Conservation (phyloP, 2,888 invertebrate species). For the Diarsia mendica region DNA sequence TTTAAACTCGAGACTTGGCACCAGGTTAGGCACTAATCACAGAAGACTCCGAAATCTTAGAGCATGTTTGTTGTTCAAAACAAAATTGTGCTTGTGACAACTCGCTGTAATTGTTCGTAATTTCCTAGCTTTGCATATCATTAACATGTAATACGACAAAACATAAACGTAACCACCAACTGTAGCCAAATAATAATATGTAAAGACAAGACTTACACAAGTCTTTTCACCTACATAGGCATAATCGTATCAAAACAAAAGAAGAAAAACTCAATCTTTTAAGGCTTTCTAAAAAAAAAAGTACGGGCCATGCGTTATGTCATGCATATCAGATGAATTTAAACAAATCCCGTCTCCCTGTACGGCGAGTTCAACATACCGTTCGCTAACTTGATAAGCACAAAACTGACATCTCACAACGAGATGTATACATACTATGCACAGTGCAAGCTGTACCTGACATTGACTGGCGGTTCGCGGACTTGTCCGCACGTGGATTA, state of each 20-base stretch:
- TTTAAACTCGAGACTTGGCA: no score
- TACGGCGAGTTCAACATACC: not conserved
- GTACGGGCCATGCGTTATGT: not conserved
- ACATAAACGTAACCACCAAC: not conserved
- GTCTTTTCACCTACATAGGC: not conserved
- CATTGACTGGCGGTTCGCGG: constrained; percentile 13
- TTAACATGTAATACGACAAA: not conserved
- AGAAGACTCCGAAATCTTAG: no score
- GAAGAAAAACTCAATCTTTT: not conserved
- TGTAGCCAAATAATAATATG: not conserved
- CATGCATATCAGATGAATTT: not conserved
- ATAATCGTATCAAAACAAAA: not conserved
- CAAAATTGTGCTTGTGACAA: not conserved
- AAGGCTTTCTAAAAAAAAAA: not conserved
- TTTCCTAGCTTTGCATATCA: not conserved
- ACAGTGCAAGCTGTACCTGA: constrained; percentile 7
- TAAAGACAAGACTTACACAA: not conserved
- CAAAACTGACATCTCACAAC: constrained; percentile 1
- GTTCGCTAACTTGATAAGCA: constrained; percentile 1
- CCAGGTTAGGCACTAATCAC: no score
- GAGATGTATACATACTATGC: not conserved
- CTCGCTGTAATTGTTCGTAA: not conserved
- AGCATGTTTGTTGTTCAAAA: not conserved
- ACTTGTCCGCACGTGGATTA: not conserved
- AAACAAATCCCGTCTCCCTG: not conserved